phyloP scores from a whole-genome alignment of 2,797 vertebrate species.

The Acrocephalus scirpaceus region DNA sequence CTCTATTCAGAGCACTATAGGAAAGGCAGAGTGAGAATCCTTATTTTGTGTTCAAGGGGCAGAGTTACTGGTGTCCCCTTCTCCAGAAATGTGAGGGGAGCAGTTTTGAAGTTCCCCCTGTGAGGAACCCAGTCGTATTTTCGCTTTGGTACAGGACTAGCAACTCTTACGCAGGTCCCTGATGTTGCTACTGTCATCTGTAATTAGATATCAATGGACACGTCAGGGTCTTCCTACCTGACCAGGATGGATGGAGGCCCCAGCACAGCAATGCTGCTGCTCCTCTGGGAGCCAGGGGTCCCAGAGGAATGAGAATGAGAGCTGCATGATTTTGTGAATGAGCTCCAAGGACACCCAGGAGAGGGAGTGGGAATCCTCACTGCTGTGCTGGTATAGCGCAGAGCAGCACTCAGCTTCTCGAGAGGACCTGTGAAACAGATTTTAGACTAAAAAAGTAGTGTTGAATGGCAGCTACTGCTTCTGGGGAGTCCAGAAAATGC shows the following conservation, averaged over 20 bases:
- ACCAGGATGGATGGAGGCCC: neutral
- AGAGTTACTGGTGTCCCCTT: neutral
- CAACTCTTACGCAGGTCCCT: neutral
- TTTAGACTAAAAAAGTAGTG: neutral
- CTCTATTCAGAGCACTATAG: neutral
- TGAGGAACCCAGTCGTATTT: neutral
- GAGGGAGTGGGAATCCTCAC: neutral
- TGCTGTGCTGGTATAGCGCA: rapidly evolving
- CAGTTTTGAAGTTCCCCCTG: neutral
- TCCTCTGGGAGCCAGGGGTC: neutral
- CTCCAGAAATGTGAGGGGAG: neutral
- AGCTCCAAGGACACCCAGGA: neutral
- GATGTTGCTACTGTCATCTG: neutral
- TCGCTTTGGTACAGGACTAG: neutral
- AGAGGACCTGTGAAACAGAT: neutral
- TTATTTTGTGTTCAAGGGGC: neutral
- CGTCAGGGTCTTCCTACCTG: neutral
- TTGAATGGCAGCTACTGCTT: neutral
- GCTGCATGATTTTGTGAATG: neutral
- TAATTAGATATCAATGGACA: neutral
- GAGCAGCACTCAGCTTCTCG: neutral
- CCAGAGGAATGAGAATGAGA: rapidly evolving
- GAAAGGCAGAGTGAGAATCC: neutral
- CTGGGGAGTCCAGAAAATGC: neutral
- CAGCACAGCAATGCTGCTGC: neutral